Evolutionary conservation across 2,113 vertebrate species (phyloP), one percentile per base, ranked within the genome.

Genomic region (Ctenodactylus gundi): DNA sequence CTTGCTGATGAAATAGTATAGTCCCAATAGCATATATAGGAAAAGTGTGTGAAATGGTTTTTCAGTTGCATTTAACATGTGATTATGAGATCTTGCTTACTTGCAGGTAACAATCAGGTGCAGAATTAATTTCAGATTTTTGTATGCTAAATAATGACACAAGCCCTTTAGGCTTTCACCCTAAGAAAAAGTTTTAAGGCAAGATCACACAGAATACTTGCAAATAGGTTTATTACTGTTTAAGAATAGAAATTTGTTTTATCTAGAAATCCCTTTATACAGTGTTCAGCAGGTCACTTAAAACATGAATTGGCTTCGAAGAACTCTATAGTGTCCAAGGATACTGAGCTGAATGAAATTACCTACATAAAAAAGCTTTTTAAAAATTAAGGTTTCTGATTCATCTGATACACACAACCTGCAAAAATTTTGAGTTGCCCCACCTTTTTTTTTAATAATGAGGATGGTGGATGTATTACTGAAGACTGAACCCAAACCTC

Each of bases 211-310:
- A 64, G 67, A 78, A 57, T 64, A 80, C n/a, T 75, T 53, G 31
- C 80, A 39, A 94, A 53, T 75, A 64, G 39, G 80, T 39, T 72
- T 81, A 87, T 44, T 88, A 39, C 29, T 95, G 7, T 81, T 93
- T 62, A 68, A 85, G 36, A 20, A 25, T 67, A 60, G 81, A 39
- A 88, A 67, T 55, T 68, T 73, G 21, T 72, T 73, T 58, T 67
- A 7, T 68, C 2, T 77, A 46, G 67, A 88, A 27, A 67, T 77
- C 15, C 25, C 68, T 94, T 88, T 23, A 27, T 73, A 51, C 64
- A 49, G 17, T 86, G 55, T 82, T 60, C 39, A 82, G 7, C 49
- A 76, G 55, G n/a, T 25, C 39, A 82, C 46, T 34, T 36, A 81
- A 88, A 76, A 20, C 72, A 91, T 68, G 53, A 76, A 51, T 6